A percentile compares a stretch with the other conserved stretches of the same genome.
Conservation (phyloP, 2,797 vertebrate species). For the Acestrorhynchus altus region DNA sequence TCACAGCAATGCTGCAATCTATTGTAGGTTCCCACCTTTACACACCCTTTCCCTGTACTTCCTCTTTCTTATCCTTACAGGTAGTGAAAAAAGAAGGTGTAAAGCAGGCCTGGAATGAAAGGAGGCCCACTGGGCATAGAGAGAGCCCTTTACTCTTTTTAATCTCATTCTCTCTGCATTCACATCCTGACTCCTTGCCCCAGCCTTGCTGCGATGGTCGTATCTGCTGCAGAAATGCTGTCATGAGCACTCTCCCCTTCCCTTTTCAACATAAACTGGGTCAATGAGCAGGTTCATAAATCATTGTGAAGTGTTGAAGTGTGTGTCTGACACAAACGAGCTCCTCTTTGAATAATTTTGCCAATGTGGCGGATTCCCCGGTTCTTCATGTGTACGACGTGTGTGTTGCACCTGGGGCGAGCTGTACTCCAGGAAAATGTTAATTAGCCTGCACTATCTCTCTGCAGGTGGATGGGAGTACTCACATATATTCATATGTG, state of each 20-base stretch:
- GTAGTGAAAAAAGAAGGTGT: not conserved
- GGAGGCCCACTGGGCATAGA: not conserved
- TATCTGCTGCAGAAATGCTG: conserved; percentile 5
- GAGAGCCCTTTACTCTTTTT: conserved; percentile 38
- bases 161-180: conserved; percentile 53
- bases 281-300: conserved; percentile 84
- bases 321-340: conserved; percentile 74
- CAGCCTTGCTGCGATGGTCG: not conserved
- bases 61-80: not conserved
- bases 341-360: conserved; percentile 76
- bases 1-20: no score
- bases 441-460: conserved; percentile 71
- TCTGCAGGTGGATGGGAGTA: conserved; percentile 66
- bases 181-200: conserved; percentile 1
- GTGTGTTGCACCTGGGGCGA: conserved; percentile 74
- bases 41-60: not conserved
- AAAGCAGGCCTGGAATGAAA: not conserved
- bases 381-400: conserved; percentile 65
- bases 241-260: conserved; percentile 12
- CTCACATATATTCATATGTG: not conserved
- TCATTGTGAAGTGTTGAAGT: conserved; percentile 78
- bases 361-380: conserved; percentile 64
- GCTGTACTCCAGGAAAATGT: conserved; percentile 69
- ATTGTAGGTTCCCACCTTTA: not conserved
- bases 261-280: conserved; percentile 77